Conservation (phyloP, 2,888 invertebrate genomes). For the Pyrrhopygopsis socrates region DNA sequence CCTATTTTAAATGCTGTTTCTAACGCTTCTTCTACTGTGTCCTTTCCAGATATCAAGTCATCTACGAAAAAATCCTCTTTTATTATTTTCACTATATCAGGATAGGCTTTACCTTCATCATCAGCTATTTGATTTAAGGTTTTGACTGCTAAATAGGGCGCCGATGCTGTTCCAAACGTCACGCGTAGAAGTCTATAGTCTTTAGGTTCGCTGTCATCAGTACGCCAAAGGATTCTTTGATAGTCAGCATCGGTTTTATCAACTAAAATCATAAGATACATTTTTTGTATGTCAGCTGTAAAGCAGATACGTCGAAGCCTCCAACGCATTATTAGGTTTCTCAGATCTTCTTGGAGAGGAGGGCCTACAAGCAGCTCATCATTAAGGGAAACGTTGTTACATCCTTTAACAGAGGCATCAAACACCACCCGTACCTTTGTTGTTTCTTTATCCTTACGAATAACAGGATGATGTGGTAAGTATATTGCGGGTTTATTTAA, state of each 20-base stretch:
- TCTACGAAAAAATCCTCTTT: constrained; percentile 41
- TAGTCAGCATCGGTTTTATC: constrained; percentile 32
- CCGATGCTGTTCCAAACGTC: constrained; percentile 48
- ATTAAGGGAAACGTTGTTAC: constrained; percentile 52
- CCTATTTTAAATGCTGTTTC: neutral
- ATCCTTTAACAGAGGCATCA: constrained; percentile 47
- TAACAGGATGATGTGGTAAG: constrained; percentile 59
- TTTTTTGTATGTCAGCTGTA: constrained; percentile 62
- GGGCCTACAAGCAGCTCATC: constrained; percentile 59
- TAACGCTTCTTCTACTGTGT: constrained; percentile 24
- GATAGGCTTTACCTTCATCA: constrained; percentile 34
- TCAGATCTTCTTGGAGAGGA: constrained; percentile 44
- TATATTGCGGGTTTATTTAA: constrained; percentile 39
- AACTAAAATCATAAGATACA: constrained; percentile 77
- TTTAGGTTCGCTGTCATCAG: constrained; percentile 2
- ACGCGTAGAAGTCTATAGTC: constrained; percentile 45
- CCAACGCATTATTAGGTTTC: constrained; percentile 13
- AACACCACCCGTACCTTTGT: constrained; percentile 50
- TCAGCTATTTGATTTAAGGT: constrained; percentile 38
- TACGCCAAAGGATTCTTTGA: constrained; percentile 46
- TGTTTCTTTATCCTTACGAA: constrained; percentile 39
- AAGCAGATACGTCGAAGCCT: neutral
- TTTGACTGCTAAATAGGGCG: constrained; percentile 51
- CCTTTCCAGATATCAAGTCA: constrained; percentile 34
- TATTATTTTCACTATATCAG: constrained; percentile 24